Conservation (phyloP, 2,113 vertebrate species). For the Cynopterus brachyotis region DNA sequence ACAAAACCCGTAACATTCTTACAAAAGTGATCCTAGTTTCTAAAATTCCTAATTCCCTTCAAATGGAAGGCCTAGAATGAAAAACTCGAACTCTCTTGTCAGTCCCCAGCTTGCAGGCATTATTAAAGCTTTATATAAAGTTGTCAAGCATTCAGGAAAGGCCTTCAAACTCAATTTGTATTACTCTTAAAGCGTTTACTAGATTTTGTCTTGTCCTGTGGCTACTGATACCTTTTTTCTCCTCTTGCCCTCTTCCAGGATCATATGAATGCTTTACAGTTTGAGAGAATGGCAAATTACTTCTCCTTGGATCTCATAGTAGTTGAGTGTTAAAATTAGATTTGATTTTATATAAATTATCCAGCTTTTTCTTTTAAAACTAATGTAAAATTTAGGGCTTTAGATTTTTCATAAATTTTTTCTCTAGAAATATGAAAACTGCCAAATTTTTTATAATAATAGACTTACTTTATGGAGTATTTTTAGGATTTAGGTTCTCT, state of each 20-base stretch:
- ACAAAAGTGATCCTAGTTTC: background rate
- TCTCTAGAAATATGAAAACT: background rate
- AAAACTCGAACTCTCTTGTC: background rate
- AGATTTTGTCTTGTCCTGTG: background rate
- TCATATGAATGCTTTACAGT: background rate
- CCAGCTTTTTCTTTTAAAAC: slow-evolving; percentile 6
- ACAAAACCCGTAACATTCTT: background rate
- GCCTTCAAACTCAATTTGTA: background rate
- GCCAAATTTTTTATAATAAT: background rate
- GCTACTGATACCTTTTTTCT: background rate
- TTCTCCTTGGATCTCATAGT: background rate
- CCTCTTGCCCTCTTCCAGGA: background rate
- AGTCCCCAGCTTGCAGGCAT: background rate
- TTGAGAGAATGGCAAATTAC: background rate
- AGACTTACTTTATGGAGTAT: background rate
- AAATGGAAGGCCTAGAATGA: background rate
- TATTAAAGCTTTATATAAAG: background rate
- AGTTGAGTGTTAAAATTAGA: slow-evolving; percentile 25
- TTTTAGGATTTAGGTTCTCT: background rate
- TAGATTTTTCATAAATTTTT: background rate
- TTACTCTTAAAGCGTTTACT: background rate
- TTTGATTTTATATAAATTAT: background rate
- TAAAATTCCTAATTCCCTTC: background rate
- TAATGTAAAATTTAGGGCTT: background rate
- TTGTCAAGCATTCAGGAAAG: background rate